Evolutionary conservation across 2,888 invertebrate species (phyloP).

Genomic region (Nineta flava): DNA sequence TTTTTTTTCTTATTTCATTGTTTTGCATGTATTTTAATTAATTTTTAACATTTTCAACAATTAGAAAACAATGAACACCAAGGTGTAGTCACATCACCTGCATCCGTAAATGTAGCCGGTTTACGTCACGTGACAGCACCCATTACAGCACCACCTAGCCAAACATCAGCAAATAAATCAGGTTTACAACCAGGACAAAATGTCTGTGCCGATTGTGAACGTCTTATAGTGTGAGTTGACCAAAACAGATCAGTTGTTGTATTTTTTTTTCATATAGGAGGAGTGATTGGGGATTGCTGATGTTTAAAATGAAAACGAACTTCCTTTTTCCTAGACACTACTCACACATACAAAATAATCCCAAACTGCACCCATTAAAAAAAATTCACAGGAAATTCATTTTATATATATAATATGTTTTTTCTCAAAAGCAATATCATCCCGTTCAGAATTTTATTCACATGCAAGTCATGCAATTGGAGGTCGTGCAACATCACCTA

Average conservation of each 20-base stretch:
- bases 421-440: not conserved
- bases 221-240: slow-evolving; percentile 87
- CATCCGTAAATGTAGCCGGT: slow-evolving; percentile 33
- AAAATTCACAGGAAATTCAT: too few relatives aligned
- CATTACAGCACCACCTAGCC: slow-evolving; percentile 33
- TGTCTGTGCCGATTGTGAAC: slow-evolving; percentile 93
- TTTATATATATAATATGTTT: too few relatives aligned
- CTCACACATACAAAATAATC: too few relatives aligned
- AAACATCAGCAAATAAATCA: slow-evolving; percentile 42
- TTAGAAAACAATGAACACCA: not conserved
- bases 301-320: not conserved
- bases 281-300: slow-evolving; percentile 1
- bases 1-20: too few relatives aligned
- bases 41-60: not conserved
- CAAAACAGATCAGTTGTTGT: not conserved
- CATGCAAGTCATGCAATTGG: slow-evolving; percentile 63
- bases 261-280: slow-evolving; percentile 1
- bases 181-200: slow-evolving; percentile 77
- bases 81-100: slow-evolving; percentile 31
- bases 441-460: slow-evolving; percentile 47
- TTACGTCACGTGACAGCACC: slow-evolving; percentile 64
- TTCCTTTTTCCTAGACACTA: not conserved
- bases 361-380: too few relatives aligned
- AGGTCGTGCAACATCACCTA: slow-evolving; percentile 40
- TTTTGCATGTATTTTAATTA: too few relatives aligned